phyloP scores from a whole-genome alignment of 37 sponge, comb jelly and placozoan genomes.

The Aplysina aerophoba region DNA sequence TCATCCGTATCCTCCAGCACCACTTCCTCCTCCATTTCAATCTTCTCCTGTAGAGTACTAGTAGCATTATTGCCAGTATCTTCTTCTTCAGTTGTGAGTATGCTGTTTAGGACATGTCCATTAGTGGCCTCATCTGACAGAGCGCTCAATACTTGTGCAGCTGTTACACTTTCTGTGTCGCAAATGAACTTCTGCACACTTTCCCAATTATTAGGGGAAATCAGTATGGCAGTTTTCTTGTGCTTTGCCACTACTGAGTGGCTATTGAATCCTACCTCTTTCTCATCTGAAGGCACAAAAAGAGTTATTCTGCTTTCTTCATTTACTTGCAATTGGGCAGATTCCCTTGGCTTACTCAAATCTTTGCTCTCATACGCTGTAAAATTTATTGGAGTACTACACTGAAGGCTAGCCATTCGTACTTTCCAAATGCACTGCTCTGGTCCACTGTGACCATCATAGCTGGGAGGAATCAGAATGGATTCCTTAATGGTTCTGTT shows the following conservation, averaged over 20 bases:
- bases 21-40: neutral
- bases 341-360: too few relatives aligned
- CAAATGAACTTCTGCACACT: neutral
- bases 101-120: neutral
- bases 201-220: neutral
- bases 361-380: too few relatives aligned
- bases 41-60: neutral
- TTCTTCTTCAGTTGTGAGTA: neutral
- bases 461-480: slow-evolving; percentile 3
- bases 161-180: too few relatives aligned
- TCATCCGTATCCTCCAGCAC: neutral
- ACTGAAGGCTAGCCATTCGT: neutral
- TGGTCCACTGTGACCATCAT: neutral
- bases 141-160: too few relatives aligned
- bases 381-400: too few relatives aligned
- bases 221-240: neutral
- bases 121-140: neutral
- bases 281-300: neutral
- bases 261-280: neutral
- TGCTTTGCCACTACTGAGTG: neutral
- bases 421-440: slow-evolving; percentile 1
- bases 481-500: slow-evolving; percentile 6
- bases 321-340: too few relatives aligned
- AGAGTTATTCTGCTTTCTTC: too few relatives aligned
- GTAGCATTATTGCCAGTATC: neutral